Conservation (phyloP, 2,888 invertebrate genomes). For the Amblyteles armatorius region DNA sequence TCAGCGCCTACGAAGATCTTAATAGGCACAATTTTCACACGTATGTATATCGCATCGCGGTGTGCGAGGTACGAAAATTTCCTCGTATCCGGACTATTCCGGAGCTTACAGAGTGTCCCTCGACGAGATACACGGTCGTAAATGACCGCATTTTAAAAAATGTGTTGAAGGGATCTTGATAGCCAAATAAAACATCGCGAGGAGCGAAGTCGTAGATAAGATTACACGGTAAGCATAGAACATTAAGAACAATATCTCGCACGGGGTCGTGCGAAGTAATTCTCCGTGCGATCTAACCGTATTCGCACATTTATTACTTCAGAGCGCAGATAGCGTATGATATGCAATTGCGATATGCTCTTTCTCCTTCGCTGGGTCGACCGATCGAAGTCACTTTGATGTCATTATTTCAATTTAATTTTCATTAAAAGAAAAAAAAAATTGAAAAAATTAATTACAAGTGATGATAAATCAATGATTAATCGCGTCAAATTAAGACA, state of each 20-base stretch:
- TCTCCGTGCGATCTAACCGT: conserved; percentile 7
- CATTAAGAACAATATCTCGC: conserved; percentile 44
- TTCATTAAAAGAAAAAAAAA: background rate
- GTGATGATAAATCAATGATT: too few relatives aligned
- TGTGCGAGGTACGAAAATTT: conserved; percentile 7
- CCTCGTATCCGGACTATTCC: conserved; percentile 18
- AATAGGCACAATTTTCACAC: conserved; percentile 4
- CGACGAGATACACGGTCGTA: conserved; percentile 24
- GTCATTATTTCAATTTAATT: background rate
- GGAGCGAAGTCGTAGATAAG: conserved; percentile 48
- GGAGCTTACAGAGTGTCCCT: conserved; percentile 15
- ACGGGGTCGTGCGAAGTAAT: conserved; percentile 44
- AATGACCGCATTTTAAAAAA: conserved; percentile 47
- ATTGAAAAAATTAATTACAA: background rate
- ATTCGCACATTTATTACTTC: conserved; percentile 5
- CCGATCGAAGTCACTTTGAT: too few relatives aligned
- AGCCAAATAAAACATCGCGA: conserved; percentile 53
- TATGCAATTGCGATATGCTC: too few relatives aligned
- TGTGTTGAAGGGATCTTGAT: conserved; percentile 55
- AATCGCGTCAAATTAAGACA: too few relatives aligned
- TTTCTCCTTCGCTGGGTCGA: too few relatives aligned
- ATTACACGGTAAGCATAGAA: conserved; percentile 52
- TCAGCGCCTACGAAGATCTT: background rate
- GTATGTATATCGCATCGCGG: background rate
- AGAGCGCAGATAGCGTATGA: too few relatives aligned